Conservation (phyloP, 2,797 vertebrate genomes). For the Scleropages formosus region DNA sequence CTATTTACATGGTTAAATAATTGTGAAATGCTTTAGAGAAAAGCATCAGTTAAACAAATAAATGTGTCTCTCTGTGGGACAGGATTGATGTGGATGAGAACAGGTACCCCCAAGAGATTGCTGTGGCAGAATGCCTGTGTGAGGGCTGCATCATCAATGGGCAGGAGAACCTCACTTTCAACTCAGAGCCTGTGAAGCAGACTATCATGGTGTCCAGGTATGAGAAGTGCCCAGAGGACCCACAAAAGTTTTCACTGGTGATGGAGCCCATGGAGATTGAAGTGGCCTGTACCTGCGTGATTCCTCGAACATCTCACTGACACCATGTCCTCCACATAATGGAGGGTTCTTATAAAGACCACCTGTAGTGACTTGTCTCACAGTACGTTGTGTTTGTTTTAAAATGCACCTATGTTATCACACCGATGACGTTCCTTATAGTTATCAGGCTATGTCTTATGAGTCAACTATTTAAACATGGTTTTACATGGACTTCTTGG, state of each 20-base stretch:
- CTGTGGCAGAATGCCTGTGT: constrained; percentile 71
- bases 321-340: constrained; percentile 37
- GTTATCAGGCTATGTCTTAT: constrained; percentile 13
- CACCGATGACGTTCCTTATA: constrained; percentile 20
- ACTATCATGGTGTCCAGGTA: constrained; percentile 59
- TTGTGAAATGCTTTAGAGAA: too few relatives aligned
- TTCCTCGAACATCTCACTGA: constrained; percentile 45
- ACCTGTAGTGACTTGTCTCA: constrained; percentile 42
- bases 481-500: constrained; percentile 28
- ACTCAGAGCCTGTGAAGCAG: constrained; percentile 62
- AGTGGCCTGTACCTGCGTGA: constrained; percentile 72
- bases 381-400: constrained; percentile 55
- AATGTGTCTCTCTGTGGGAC: constrained; percentile 18
- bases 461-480: constrained; percentile 14
- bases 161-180: constrained; percentile 49
- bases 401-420: constrained; percentile 50
- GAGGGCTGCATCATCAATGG: constrained; percentile 65
- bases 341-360: constrained; percentile 5
- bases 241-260: constrained; percentile 44
- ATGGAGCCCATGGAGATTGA: constrained; percentile 56
- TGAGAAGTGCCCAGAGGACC: constrained; percentile 40
- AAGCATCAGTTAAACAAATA: too few relatives aligned
- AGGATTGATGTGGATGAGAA: constrained; percentile 60
- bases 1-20: too few relatives aligned
- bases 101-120: constrained; percentile 61